These are phyloP conservation scores for Leptinotarsa texana DNA, from an alignment of 1,140 invertebrate genomes.

Conservation along the genomic window DNA sequence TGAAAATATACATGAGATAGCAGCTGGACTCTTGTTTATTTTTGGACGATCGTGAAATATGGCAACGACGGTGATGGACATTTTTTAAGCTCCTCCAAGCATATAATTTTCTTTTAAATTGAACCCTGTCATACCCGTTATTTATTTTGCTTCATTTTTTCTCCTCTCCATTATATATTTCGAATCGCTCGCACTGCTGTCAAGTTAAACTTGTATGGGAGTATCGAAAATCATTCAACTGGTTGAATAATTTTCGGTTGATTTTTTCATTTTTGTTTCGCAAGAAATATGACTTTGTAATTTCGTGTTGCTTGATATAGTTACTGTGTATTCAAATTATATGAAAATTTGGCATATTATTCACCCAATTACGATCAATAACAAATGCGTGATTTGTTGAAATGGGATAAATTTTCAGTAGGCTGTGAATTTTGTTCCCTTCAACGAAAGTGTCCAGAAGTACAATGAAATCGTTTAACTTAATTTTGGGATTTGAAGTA, in stretches of 20 bases:
- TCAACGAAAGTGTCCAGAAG: too few relatives aligned
- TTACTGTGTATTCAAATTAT: too few relatives aligned
- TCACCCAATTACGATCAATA: too few relatives aligned
- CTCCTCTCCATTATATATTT: slow-evolving; percentile 27
- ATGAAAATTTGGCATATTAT: too few relatives aligned
- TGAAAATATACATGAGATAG: slow-evolving; percentile 28
- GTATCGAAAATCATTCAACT: not conserved
- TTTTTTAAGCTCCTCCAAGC: slow-evolving; percentile 31
- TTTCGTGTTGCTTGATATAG: too few relatives aligned
- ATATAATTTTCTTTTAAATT: slow-evolving; percentile 38
- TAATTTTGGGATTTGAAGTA: too few relatives aligned
- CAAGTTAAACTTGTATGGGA: slow-evolving; percentile 1
- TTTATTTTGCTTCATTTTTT: slow-evolving; percentile 25
- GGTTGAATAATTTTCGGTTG: not conserved
- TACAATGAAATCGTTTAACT: too few relatives aligned
- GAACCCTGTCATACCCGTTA: slow-evolving; percentile 28
- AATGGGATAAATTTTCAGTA: too few relatives aligned
- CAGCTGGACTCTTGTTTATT: slow-evolving; percentile 6
- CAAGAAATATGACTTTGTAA: not conserved
- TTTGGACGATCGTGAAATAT: slow-evolving; percentile 33
- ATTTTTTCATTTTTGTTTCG: not conserved
- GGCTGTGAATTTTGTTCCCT: too few relatives aligned
- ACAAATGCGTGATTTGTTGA: too few relatives aligned
- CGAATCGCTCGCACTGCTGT: slow-evolving; percentile 6
- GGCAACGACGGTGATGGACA: slow-evolving; percentile 31